Evolutionary conservation across 2,797 vertebrate species (phyloP).

Genomic region (Coranthus polyacanthus): DNA sequence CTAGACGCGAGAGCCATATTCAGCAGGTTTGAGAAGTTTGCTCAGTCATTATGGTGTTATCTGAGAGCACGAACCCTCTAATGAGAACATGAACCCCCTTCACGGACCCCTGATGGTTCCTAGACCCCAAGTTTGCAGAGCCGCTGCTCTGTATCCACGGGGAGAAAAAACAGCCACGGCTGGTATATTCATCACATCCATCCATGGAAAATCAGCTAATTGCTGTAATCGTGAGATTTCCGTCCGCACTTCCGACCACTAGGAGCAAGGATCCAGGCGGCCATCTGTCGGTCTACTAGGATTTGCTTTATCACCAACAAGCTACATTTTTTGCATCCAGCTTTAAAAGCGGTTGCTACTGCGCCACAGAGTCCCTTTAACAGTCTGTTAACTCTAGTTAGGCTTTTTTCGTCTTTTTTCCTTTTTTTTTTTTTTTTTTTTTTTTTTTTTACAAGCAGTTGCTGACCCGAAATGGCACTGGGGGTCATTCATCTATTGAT

Average conservation of each 20-base stretch:
- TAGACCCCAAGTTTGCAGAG: constrained; percentile 21
- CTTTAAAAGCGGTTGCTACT: constrained; percentile 11
- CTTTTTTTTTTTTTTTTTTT: background rate
- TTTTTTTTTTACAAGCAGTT: constrained; percentile 12
- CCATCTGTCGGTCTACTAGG: constrained; percentile 69
- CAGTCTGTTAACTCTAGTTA: constrained; percentile 14
- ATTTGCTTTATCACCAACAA: constrained; percentile 50
- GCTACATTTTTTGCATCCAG: constrained; percentile 35
- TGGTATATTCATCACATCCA: constrained; percentile 69
- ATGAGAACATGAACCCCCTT: constrained; percentile 23
- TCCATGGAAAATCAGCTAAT: constrained; percentile 77
- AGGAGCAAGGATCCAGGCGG: constrained; percentile 63
- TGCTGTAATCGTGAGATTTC: constrained; percentile 79
- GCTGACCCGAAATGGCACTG: constrained; percentile 62
- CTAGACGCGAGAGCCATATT: too few relatives aligned
- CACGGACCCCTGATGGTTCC: constrained; percentile 27
- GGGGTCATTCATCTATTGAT: constrained; percentile 77
- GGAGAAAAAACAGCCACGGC: constrained; percentile 49
- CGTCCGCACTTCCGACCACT: constrained; percentile 77
- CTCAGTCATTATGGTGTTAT: background rate
- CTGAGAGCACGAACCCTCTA: background rate
- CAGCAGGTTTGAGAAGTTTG: background rate
- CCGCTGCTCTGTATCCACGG: constrained; percentile 36
- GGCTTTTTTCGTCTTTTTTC: constrained; percentile 9
- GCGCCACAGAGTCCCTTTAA: constrained; percentile 31